Base-by-base conservation (phyloP, 2,113 vertebrate genomes). In the Condylura cristata region DNA sequence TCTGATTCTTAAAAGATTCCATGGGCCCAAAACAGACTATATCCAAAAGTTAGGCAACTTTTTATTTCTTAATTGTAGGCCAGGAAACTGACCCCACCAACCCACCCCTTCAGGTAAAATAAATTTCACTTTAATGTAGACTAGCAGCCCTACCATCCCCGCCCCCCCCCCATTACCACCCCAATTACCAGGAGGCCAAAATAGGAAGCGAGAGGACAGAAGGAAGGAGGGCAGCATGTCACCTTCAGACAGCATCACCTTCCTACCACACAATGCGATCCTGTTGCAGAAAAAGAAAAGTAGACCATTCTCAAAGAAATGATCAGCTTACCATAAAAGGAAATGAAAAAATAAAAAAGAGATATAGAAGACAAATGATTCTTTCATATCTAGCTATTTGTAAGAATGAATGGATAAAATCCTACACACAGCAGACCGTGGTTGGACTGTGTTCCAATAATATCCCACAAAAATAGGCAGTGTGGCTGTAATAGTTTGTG, bases 111-210 rank as follows among this genome's bases (percentile, higher is more conserved):
- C 97, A 86, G 48, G 71, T 63, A 91, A 80, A 91, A 37, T 60
- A 72, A 72, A 72, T 74, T 76, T 76, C 74, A 74, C 51, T 20
- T 94, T 71, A 63, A 82, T 86, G 86, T 60, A 91, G 10, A 94
- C 13, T 68, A 86, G 74, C 51, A 86, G n/a, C 22, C 48, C 34
- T 78, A 75, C 92, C 70, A 5, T 41, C n/a, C 30, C 34, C 76
- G 41, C 46, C 37, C 60, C 11, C 61, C 48, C n/a, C n/a, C n/a
- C n/a, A n/a, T n/a, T n/a, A 48, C 41, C 20, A 17, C n/a, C 86
- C 82, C 72, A 94, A 83, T 97, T 97, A 97, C 96, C 96, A 97
- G 93, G 61, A 91, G 34, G 84, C 51, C 87, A 92, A 90, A 93
- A 95, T 3, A 91, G 32, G 53, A 89, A 89, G 68, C 10, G 1